A percentile compares a stretch with the other conserved stretches of the same genome.
Evolutionary conservation across 1,140 invertebrate species (phyloP).

Genomic region (Pissodes strobi): DNA sequence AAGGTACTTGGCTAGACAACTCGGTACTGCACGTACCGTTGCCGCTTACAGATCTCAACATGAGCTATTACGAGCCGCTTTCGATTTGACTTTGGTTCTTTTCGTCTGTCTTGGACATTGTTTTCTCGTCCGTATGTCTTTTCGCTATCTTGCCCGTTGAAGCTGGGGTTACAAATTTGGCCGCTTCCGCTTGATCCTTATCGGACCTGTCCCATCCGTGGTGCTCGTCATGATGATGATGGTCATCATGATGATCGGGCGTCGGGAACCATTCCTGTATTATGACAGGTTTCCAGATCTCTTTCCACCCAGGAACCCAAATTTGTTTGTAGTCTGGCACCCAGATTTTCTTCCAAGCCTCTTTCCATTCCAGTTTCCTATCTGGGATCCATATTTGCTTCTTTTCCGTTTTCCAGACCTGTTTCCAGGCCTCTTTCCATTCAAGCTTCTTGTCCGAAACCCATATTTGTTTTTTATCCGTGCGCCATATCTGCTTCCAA

Average conservation of each 20-base stretch:
- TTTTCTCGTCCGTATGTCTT: not conserved
- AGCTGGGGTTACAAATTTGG: constrained; percentile 15
- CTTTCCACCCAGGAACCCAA: constrained; percentile 73
- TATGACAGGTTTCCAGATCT: constrained; percentile 70
- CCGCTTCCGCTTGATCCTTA: not conserved
- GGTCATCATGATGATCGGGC: constrained; percentile 61
- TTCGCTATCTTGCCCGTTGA: constrained; percentile 1
- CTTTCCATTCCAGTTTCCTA: constrained; percentile 69
- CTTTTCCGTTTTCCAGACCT: constrained; percentile 78
- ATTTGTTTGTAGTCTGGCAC: constrained; percentile 76
- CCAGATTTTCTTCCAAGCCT: constrained; percentile 70
- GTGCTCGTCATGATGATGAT: constrained; percentile 42
- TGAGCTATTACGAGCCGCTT: not conserved
- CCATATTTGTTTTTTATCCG: constrained; percentile 79
- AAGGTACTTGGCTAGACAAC: too few species aligned
- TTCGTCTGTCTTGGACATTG: not conserved
- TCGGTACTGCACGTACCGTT: too few species aligned
- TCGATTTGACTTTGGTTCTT: not conserved
- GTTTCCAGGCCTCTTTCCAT: constrained; percentile 75
- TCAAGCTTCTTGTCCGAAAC: constrained; percentile 75
- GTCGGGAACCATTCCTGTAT: constrained; percentile 69
- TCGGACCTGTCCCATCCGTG: constrained; percentile 62
- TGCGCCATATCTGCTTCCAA: constrained; percentile 77
- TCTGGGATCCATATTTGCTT: constrained; percentile 75
- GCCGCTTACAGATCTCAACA: too few species aligned